phyloP scores from a whole-genome alignment of 2,797 vertebrate genomes.

The Bucorvus abyssinicus region DNA sequence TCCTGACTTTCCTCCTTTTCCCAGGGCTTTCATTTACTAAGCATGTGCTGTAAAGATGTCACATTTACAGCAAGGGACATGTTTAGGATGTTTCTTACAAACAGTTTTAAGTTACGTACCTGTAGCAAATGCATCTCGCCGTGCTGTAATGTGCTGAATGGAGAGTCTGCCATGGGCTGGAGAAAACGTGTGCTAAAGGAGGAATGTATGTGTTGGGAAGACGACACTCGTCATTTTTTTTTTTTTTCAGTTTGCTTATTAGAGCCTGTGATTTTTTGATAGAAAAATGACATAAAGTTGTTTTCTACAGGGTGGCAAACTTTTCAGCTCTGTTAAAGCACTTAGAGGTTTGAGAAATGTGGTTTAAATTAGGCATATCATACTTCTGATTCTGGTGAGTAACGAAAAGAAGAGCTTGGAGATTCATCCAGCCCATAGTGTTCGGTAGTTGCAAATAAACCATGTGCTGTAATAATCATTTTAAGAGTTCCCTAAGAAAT shows the following conservation, averaged over 20 bases:
- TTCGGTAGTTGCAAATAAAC: constrained; percentile 20
- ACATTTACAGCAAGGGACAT: constrained; percentile 74
- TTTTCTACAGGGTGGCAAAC: not conserved
- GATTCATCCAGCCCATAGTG: constrained; percentile 19
- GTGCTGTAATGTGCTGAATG: not conserved
- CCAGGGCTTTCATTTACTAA: constrained; percentile 73
- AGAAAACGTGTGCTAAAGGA: not conserved
- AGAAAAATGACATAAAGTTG: not conserved
- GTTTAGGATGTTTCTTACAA: constrained; percentile 73
- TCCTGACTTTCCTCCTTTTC: constrained; percentile 61
- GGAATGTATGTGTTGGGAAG: not conserved
- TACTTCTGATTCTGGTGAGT: constrained; percentile 51
- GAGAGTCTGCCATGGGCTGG: not conserved
- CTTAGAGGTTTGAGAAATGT: constrained; percentile 44
- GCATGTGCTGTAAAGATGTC: constrained; percentile 84
- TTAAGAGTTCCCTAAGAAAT: not conserved
- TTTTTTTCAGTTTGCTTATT: not conserved
- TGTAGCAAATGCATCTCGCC: constrained; percentile 39
- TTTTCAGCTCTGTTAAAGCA: constrained; percentile 31
- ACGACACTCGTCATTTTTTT: not conserved
- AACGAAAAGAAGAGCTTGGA: constrained; percentile 38
- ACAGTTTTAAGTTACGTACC: constrained; percentile 64
- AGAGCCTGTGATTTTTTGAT: not conserved
- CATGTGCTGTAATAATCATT: not conserved
- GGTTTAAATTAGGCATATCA: constrained; percentile 67